Evolutionary conservation across 2,113 vertebrate species (phyloP).

Genomic region (Mus spicilegus): DNA sequence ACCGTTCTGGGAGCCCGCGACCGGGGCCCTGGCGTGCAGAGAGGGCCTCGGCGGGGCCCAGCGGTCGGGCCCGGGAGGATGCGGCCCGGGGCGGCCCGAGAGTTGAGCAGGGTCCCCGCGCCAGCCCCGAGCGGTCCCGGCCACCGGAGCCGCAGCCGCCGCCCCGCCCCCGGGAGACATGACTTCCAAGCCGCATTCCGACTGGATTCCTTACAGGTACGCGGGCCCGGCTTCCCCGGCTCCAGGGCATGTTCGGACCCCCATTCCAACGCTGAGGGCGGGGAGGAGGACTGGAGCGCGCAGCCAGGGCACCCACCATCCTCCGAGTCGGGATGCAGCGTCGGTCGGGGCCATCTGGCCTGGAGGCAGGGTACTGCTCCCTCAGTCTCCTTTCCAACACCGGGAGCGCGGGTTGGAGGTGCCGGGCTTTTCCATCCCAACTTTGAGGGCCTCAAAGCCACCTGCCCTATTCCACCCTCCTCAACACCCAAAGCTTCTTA

Average conservation of each 20-base stretch:
- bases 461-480: background rate
- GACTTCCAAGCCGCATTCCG: slow-evolving; percentile 96
- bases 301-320: background rate
- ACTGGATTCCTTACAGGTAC: slow-evolving; percentile 99
- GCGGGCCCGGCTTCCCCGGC: background rate
- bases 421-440: background rate
- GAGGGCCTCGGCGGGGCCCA: slow-evolving; percentile 76
- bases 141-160: slow-evolving; percentile 63
- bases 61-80: slow-evolving; percentile 81
- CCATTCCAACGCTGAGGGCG: background rate
- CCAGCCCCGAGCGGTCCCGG: slow-evolving; percentile 62
- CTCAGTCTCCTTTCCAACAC: background rate
- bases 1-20: background rate
- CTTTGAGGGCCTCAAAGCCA: slow-evolving; percentile 19
- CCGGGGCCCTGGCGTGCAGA: slow-evolving; percentile 71
- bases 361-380: background rate
- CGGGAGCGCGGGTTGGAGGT: background rate
- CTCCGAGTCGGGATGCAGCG: background rate
- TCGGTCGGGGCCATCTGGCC: background rate
- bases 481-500: background rate
- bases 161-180: slow-evolving; percentile 87
- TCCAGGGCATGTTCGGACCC: background rate
- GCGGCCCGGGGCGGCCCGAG: slow-evolving; percentile 81
- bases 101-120: slow-evolving; percentile 80
- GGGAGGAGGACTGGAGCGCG: background rate